These are phyloP conservation scores for Harpalus rubripes DNA, from an alignment of 2,888 invertebrate genomes.

Conservation along the genomic window DNA sequence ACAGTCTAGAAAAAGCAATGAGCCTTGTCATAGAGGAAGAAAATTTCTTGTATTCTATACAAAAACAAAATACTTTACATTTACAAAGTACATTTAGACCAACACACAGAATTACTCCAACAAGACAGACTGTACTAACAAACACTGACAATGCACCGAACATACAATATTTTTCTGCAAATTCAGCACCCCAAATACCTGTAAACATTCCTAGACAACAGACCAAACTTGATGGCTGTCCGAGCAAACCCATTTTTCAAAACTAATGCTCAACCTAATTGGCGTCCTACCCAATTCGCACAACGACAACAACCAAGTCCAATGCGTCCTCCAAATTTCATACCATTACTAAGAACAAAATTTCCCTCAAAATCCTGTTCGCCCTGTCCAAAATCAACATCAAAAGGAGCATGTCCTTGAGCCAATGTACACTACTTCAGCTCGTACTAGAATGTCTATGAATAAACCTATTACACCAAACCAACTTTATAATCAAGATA, in stretches of 20 bases:
- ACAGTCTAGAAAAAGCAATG: constrained; percentile 59
- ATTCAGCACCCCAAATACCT: neutral
- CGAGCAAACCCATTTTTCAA: too few species aligned
- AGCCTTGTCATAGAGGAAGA: constrained; percentile 57
- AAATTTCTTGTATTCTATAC: constrained; percentile 18
- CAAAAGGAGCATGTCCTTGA: neutral
- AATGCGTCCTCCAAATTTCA: neutral
- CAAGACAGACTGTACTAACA: neutral
- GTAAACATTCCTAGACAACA: neutral
- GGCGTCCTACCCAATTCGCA: neutral
- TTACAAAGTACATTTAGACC: too few species aligned
- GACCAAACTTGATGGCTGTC: too few species aligned
- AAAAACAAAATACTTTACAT: too few species aligned
- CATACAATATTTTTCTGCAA: neutral
- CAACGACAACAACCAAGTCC: neutral
- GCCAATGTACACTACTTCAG: neutral
- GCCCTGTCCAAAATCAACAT: neutral
- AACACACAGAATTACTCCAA: too few species aligned
- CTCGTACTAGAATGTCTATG: neutral
- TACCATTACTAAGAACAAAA: constrained; percentile 11
- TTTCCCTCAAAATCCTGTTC: neutral
- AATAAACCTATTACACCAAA: too few species aligned
- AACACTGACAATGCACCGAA: neutral
- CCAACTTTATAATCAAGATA: too few species aligned
- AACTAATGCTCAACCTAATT: too few species aligned